Evolutionary conservation across 2,797 vertebrate species (phyloP), one percentile per base, ranked within the genome.

Genomic region (Lutjanus campechanus): DNA sequence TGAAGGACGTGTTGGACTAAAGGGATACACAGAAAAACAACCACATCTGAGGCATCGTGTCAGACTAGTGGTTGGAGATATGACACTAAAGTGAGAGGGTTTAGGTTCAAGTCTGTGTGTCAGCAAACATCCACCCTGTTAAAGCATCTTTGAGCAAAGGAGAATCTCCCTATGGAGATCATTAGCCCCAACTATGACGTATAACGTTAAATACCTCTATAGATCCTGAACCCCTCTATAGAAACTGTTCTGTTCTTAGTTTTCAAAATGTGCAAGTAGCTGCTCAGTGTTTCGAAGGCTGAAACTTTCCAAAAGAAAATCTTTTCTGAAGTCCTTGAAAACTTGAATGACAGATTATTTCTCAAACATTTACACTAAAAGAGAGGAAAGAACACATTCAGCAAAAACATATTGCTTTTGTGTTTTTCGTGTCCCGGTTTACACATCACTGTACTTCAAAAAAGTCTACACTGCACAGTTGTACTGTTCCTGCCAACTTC

Each of bases 1-100:
- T 99, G 90, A 99, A 99, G 0, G 97, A 97, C 0, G 98, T 99
- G 85, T 97, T 99, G 63, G 98, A 97, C 98, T 99, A 84, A 17
- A 80, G 51, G 68, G 76, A 72, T 6, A 78, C 44, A 78, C 25
- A 78, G 8, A 59, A 40, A 65, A 58, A 71, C 46, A 76, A n/a
- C 20, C 8, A 76, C 19, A 75, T 51, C 41, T 72, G 72, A 73
- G 3, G 69, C 41, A 69, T 16, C 0, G 7, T 20, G 53, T 29
- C 54, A 13, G 56, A 25, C 3, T 19, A 19, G 5, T 47, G 40
- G 55, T 63, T 36, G 17, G 46, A 80, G 9, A 47, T 16, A 73
- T 8, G 43, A 64, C 72, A 56, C 54, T 43, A 73, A 20, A 51
- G 49, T 55, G 44, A 64, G 25, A 75, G 16, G 54, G 66, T 61